Base-by-base conservation (phyloP, 2,797 vertebrate species). In the Hoplostethus atlanticus region DNA sequence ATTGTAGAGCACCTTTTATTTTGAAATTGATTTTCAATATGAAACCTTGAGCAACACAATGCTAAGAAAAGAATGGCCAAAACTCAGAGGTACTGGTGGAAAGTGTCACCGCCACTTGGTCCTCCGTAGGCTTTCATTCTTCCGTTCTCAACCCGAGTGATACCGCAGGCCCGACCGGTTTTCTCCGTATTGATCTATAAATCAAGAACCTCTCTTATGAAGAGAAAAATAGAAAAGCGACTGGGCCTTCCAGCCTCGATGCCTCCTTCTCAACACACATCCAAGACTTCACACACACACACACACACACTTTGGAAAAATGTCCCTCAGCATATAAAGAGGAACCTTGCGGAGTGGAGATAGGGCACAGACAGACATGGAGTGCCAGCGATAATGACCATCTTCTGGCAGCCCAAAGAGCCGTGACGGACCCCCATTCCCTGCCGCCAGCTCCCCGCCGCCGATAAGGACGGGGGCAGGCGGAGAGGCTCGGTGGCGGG, bases 311-410 rank as follows among this genome's bases (percentile, higher is more conserved):
- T 74, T 68, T 60, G 60, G 72, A 69, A 63, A 44, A 40, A 60
- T 56, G 66, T 88, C 77, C 79, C 78, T 67, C 28, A 59, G 71
- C 82, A 66, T 78, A 84, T 86, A 77, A 89, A 89, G 76, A 83
- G 81, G 83, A 81, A 77, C 71, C 91, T 79, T 89, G 89, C 60
- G 2, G 80, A 81, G 85, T 40, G 83, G 66, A 85, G 91, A 92
- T 91, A 93, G 88, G 16, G 77, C 63, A 40, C 75, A 86, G 83
- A 80, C 83, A 73, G 84, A 80, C 72, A 55, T 73, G 84, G 90
- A 84, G 83, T 79, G 86, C 51, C 63, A 1, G 55, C 31, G 88
- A 92, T 93, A 93, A 92, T 92, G 90, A 82, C 72, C 74, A 70
- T 89, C 88, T 89, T 80, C 80, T 86, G 84, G 87, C 86, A 85